phyloP scores from a whole-genome alignment of 2,797 vertebrate genomes.

The Enteromius radiatus region DNA sequence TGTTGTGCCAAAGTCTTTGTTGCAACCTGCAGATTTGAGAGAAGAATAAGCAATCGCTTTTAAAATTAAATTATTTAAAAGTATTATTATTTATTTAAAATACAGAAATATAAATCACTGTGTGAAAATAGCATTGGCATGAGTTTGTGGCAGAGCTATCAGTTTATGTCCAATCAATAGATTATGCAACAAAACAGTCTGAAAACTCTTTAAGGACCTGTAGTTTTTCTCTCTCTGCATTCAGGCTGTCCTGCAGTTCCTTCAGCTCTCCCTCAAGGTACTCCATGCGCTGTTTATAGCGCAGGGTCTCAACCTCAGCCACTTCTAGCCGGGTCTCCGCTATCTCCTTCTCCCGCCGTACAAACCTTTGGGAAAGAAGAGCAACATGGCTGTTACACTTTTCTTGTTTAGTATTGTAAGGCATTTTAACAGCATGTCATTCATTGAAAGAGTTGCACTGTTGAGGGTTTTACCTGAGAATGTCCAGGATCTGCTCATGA shows the following conservation, averaged over 20 bases:
- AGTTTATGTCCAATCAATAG: neutral
- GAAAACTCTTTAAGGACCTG: conserved; percentile 78
- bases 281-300: conserved; percentile 89
- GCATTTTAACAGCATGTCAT: neutral
- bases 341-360: conserved; percentile 96
- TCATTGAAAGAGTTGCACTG: neutral
- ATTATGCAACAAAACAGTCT: neutral
- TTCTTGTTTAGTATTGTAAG: neutral
- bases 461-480: conserved; percentile 84
- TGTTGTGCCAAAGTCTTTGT: conserved; percentile 93
- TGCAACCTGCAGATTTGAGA: conserved; percentile 79
- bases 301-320: conserved; percentile 90
- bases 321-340: conserved; percentile 93
- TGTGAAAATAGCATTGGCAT: neutral
- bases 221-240: conserved; percentile 88
- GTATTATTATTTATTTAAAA: too few relatives aligned
- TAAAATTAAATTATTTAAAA: too few relatives aligned
- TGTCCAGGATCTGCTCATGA: conserved; percentile 95
- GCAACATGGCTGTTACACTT: neutral
- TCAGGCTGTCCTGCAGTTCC: conserved; percentile 89
- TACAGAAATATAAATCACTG: neutral
- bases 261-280: conserved; percentile 91
- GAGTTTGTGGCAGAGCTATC: neutral
- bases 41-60: rapidly evolving
- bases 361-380: conserved; percentile 79